Evolutionary conservation across 1,140 invertebrate species (phyloP), one percentile per base, ranked within the genome.

Genomic region (Gerris buenoi): DNA sequence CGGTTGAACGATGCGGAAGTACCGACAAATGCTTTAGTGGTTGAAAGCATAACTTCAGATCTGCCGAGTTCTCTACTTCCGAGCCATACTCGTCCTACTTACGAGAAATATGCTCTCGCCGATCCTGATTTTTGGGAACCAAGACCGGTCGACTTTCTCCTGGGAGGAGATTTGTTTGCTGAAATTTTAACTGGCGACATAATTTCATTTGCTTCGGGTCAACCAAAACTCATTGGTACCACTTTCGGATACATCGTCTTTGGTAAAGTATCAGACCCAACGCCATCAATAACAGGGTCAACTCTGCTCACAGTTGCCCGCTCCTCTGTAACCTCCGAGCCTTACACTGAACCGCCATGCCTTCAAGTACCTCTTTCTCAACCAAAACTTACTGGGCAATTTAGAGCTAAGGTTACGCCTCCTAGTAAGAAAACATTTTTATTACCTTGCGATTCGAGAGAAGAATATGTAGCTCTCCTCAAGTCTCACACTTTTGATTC

Each of bases 121-220:
- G 61, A 63, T 63, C n/a, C n/a, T 1, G 25, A 26, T 25, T 63
- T 63, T 25, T 2, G 27, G 1, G 23, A 63, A 15, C 61, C 61
- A 18, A 2, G 25, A 23, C 23, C 25, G 22, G 25, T 63, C 23
- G 61, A 63, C 26, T 63, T 63, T 25, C 61, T 63, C 25, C 33
- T 63, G 18, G 61, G 61, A 25, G 61, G 22, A 23, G 61, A 63
- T 63, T 26, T 63, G 15, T 63, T 63, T 25, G 3, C 61, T 26
- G 27, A 63, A 25, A 26, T 63, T 2, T 15, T 63, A 25, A 63
- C 61, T 25, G 61, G 33, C 33, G 33, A 46, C 5, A 18, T 46
- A 18, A 18, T 46, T 46, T 46, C 33, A 5, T 46, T 46, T 46
- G 5, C 5, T 10, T 10, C 33, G 33, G 33, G 33, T 5, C 33